Conservation (phyloP, 2,888 invertebrate genomes). For the Chirona hameri region DNA sequence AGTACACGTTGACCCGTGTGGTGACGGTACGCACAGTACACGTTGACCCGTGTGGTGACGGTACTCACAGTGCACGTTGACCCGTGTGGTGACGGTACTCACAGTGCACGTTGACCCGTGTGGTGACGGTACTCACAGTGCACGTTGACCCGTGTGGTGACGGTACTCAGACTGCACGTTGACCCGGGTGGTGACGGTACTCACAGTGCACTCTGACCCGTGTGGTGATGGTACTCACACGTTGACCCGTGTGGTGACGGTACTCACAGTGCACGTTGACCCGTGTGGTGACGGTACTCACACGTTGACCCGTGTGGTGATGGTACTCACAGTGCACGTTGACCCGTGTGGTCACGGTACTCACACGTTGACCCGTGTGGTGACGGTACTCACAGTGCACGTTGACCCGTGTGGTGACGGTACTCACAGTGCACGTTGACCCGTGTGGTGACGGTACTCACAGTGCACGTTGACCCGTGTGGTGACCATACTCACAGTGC, state of each 20-base stretch:
- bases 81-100: slow-evolving; percentile 32
- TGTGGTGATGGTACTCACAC: slow-evolving; percentile 34
- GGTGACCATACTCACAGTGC: too few species aligned
- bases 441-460: slow-evolving; percentile 31
- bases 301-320: slow-evolving; percentile 34
- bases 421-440: slow-evolving; percentile 35
- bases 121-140: slow-evolving; percentile 34
- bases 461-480: slow-evolving; percentile 34
- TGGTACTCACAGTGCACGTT: slow-evolving; percentile 33
- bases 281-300: slow-evolving; percentile 32
- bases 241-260: slow-evolving; percentile 33
- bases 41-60: slow-evolving; percentile 33
- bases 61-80: slow-evolving; percentile 35
- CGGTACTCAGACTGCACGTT: slow-evolving; percentile 34
- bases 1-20: slow-evolving; percentile 34
- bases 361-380: slow-evolving; percentile 34
- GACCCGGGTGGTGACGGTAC: slow-evolving; percentile 33
- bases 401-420: slow-evolving; percentile 33
- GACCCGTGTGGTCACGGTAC: slow-evolving; percentile 34
- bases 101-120: slow-evolving; percentile 34
- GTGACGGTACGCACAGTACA: slow-evolving; percentile 34
- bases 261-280: slow-evolving; percentile 35
- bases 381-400: slow-evolving; percentile 35
- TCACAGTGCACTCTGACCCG: slow-evolving; percentile 34
- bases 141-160: slow-evolving; percentile 34